Base-by-base conservation (phyloP, 2,888 invertebrate species). In the Hyalella azteca region DNA sequence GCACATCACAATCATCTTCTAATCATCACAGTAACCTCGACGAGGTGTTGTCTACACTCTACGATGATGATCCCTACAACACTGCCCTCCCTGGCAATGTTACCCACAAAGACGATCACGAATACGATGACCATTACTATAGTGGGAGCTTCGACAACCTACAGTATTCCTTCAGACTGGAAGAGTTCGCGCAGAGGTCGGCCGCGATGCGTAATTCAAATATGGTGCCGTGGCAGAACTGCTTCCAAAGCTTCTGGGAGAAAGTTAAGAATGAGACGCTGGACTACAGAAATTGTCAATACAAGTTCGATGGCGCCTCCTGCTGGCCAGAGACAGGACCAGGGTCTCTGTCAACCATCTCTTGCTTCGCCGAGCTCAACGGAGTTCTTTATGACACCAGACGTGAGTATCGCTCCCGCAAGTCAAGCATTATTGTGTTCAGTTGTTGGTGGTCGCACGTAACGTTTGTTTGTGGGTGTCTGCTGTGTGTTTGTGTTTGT, bases 261-360 rank as follows among this genome's bases (percentile, higher is more conserved):
- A 36, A 36, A 15, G 36, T 36, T n/a, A 13, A 29, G 11, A 36
- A 9, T 13, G 66, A 39, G 5, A 32, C n/a, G 36, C 75, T 41
- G 9, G 73, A 41, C n/a, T 78, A 73, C 1, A 49, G 40, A 48
- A 59, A 73, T 48, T 82, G 82, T 45, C 82, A 79, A 7, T 77
- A 79, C 73, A 83, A 80, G 79, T 83, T 81, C 39, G 83, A 83
- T 49, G 81, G 79, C n/a, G 81, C 79, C 1, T 79, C 80, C 13
- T 83, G 83, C 78, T 83, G 83, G 83, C 83, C 83, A 13, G 81
- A 81, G 80, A 80, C 81, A 36, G 77, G 77, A 7, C 60, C 80
- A 2, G 83, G 79, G 45, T 54, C 73, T 19, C 60, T 81, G 39
- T 54, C 60, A 29, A 54, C 60, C 50, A 80, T 83, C 39, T 80